Percentiles rank a stretch among this genome's conserved stretches.
phyloP scores from a whole-genome alignment of 2,888 invertebrate genomes.

The Chouioia cunea region DNA sequence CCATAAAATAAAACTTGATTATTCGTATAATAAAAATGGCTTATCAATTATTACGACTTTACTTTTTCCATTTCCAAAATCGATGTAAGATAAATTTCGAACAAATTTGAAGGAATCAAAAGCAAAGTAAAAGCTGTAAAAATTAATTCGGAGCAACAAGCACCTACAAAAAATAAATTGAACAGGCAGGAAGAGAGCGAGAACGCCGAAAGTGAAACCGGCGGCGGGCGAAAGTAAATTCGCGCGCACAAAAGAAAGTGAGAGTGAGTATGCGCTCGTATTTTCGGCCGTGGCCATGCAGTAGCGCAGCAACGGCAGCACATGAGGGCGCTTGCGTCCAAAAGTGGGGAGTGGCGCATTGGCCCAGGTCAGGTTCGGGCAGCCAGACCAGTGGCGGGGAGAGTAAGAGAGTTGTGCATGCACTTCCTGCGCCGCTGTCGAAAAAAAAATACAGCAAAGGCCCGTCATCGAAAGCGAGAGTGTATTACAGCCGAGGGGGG shows the following conservation, averaged over 20 bases:
- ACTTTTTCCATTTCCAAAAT: no score
- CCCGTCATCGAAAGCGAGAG: slow-evolving; percentile 29
- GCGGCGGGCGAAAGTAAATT: slow-evolving; percentile 5
- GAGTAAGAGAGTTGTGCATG: slow-evolving; percentile 32
- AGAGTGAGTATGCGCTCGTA: slow-evolving; percentile 52
- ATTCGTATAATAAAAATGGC: no score
- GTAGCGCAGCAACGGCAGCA: slow-evolving; percentile 54
- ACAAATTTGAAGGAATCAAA: no score
- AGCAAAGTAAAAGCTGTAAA: no score
- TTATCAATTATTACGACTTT: no score
- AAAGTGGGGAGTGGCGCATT: slow-evolving; percentile 55
- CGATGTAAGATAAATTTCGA: no score
- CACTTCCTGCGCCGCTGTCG: background rate
- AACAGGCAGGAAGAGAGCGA: background rate
- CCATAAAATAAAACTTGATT: no score
- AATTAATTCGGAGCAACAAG: background rate
- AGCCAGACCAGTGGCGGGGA: slow-evolving; percentile 20
- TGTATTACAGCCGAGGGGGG: background rate
- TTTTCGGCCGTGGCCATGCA: slow-evolving; percentile 66
- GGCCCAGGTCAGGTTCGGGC: slow-evolving; percentile 64
- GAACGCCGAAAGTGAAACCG: slow-evolving; percentile 9
- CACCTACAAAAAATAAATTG: background rate
- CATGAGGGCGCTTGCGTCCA: slow-evolving; percentile 49
- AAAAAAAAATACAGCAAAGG: background rate
- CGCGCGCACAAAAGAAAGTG: slow-evolving; percentile 5